Evolutionary conservation across 2,113 vertebrate species (phyloP).

Genomic region (Oryzias woworae): DNA sequence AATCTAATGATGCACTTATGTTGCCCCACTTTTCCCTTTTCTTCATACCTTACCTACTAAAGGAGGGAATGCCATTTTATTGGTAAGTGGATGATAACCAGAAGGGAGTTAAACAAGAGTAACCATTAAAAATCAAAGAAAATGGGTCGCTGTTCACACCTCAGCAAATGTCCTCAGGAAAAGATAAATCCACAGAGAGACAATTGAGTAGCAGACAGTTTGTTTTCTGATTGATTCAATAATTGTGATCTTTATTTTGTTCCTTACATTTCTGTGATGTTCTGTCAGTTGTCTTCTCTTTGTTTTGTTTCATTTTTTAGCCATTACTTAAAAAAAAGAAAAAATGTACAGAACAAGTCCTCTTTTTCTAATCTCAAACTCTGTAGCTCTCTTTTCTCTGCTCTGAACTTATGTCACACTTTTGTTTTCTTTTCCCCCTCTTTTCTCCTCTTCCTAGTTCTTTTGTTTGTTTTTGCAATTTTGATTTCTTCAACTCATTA

Average conservation of each 20-base stretch:
- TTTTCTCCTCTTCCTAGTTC: conserved; percentile 70
- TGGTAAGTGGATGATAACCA: conserved; percentile 99
- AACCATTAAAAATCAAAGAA: conserved; percentile 79
- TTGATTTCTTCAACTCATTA: conserved; percentile 81
- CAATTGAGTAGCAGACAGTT: conserved; percentile 89
- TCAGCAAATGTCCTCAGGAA: conserved; percentile 94
- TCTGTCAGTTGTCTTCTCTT: conserved; percentile 85
- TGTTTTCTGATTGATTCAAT: conserved; percentile 94
- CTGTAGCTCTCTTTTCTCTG: conserved; percentile 77
- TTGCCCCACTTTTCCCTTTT: conserved; percentile 99
- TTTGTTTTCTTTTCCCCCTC: conserved; percentile 65
- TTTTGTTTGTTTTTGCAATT: conserved; percentile 76
- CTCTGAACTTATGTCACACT: conserved; percentile 74
- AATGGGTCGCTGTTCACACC: conserved; percentile 96
- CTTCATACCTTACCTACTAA: conserved; percentile 99
- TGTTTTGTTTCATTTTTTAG: conserved; percentile 73
- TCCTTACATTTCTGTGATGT: conserved; percentile 89
- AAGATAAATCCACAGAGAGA: conserved; percentile 87
- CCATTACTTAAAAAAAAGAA: conserved; percentile 67
- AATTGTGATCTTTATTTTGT: conserved; percentile 95
- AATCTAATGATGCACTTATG: conserved; percentile 99
- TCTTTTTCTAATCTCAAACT: conserved; percentile 77
- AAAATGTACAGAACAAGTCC: conserved; percentile 72
- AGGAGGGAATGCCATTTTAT: conserved; percentile 99
- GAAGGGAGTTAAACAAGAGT: conserved; percentile 97